Evolutionary conservation across 2,888 invertebrate species (phyloP).

Genomic region (Plagiodera versicolora): DNA sequence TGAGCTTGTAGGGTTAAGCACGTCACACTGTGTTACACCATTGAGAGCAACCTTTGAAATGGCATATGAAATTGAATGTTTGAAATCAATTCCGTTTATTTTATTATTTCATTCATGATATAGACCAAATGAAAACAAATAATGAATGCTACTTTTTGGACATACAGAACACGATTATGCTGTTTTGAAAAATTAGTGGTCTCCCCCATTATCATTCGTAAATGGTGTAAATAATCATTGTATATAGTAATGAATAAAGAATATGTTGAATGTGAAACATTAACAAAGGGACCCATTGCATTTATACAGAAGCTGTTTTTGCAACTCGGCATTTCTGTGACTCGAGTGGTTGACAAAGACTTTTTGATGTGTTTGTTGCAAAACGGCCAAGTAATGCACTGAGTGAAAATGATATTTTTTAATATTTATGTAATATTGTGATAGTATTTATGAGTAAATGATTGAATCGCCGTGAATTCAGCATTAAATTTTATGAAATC

Average conservation of each 20-base stretch:
- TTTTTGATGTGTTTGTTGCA: constrained; percentile 14
- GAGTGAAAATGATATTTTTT: constrained; percentile 29
- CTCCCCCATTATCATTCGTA: background rate
- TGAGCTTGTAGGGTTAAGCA: too few species aligned
- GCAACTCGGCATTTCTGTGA: constrained; percentile 10
- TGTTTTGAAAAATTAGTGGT: background rate
- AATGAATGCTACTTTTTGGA: too few species aligned
- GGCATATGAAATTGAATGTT: too few species aligned
- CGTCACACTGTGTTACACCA: too few species aligned
- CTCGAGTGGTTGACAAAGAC: constrained; percentile 22
- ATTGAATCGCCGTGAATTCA: constrained; percentile 3
- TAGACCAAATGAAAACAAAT: too few species aligned
- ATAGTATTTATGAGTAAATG: constrained; percentile 28
- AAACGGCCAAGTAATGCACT: constrained; percentile 16
- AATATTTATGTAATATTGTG: constrained; percentile 30
- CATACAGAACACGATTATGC: too few species aligned
- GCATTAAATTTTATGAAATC: constrained; percentile 8
- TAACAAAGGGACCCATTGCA: constrained; percentile 29
- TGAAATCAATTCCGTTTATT: too few species aligned
- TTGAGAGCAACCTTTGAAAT: too few species aligned
- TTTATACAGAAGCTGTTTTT: constrained; percentile 20
- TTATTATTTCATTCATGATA: too few species aligned
- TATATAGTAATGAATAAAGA: constrained; percentile 24
- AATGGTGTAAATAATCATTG: constrained; percentile 18
- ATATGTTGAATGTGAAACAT: constrained; percentile 26